A percentile compares a stretch with the other conserved stretches of the same genome.
phyloP scores from a whole-genome alignment of 2,113 vertebrate genomes.

The Picathartes gymnocephalus region DNA sequence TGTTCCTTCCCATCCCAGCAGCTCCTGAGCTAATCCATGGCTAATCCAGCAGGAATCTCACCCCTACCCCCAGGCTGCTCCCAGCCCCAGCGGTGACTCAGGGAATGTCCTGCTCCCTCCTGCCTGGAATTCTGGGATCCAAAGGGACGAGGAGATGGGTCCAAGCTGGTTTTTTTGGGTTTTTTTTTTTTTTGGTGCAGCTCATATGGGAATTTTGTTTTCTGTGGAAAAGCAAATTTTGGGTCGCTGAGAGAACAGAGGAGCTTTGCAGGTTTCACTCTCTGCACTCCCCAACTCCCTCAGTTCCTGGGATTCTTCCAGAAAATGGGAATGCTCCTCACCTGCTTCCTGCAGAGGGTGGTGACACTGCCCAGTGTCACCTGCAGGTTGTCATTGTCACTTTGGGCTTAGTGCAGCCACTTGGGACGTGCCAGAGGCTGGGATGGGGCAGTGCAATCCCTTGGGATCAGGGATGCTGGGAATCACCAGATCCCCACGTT shows the following conservation, averaged over 20 bases:
- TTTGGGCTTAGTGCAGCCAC: background rate
- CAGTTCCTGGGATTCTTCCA: background rate
- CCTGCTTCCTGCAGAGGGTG: background rate
- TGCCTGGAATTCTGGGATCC: background rate
- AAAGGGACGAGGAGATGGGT: background rate
- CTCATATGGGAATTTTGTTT: background rate
- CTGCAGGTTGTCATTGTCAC: background rate
- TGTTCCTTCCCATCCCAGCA: background rate
- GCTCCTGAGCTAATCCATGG: background rate
- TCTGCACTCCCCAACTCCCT: background rate
- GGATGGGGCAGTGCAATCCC: background rate
- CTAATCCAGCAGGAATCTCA: conserved; percentile 20
- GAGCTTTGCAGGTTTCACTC: background rate
- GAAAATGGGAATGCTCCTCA: background rate
- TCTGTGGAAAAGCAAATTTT: background rate
- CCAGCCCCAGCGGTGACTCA: background rate
- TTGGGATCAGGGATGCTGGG: background rate
- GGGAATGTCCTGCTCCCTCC: background rate
- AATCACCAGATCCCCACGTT: background rate
- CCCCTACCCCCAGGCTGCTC: background rate
- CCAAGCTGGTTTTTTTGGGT: background rate
- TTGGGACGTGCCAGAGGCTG: background rate
- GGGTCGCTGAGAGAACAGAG: background rate
- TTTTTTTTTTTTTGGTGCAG: background rate
- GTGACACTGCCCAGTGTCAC: background rate